phyloP scores from a whole-genome alignment of 1,140 invertebrate genomes.

The Paraescarpia echinospica region DNA sequence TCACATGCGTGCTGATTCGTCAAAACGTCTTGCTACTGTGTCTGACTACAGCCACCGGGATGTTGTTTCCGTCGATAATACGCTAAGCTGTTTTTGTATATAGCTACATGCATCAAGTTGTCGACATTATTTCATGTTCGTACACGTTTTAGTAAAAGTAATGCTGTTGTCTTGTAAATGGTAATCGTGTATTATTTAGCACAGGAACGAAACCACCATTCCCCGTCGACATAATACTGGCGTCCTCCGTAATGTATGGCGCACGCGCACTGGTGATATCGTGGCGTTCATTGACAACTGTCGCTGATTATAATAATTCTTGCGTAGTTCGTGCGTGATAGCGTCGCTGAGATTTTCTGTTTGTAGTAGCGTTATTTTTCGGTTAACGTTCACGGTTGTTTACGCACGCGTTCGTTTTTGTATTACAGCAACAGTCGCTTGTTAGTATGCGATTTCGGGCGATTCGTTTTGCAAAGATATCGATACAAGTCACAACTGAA shows the following conservation, averaged over 20 bases:
- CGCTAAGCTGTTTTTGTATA: background rate
- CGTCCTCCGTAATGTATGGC: background rate
- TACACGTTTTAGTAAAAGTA: background rate
- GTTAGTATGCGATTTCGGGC: background rate
- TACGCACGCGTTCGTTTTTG: background rate
- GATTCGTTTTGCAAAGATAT: background rate
- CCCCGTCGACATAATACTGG: background rate
- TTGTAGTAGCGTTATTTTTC: background rate
- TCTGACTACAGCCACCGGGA: too few relatives aligned
- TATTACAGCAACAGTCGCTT: background rate
- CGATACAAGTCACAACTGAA: background rate
- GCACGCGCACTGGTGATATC: background rate
- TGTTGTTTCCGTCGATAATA: background rate
- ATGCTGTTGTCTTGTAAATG: background rate
- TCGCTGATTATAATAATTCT: conserved; percentile 6
- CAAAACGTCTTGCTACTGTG: background rate
- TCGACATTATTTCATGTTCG: background rate
- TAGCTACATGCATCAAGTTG: background rate
- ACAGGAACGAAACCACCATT: too few relatives aligned
- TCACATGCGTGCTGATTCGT: background rate
- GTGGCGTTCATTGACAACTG: background rate
- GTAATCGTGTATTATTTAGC: background rate
- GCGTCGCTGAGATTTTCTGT: background rate
- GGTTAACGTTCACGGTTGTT: background rate
- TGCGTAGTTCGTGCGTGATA: background rate